Evolutionary conservation across 2,113 vertebrate genomes (phyloP).

Genomic region (Catharus fuscescens): DNA sequence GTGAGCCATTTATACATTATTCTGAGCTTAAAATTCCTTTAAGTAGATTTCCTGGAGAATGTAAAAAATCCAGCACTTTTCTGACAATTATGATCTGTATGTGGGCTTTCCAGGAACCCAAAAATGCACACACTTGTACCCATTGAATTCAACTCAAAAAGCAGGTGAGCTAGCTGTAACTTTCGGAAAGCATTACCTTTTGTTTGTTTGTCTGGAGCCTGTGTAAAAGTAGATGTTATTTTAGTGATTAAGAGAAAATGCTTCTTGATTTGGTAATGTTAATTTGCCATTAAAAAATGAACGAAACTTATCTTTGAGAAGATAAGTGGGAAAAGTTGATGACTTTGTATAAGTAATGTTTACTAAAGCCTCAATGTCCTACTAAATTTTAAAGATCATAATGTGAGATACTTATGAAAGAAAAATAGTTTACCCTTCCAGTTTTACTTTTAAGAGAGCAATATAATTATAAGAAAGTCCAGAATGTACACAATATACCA

Average conservation of each 20-base stretch:
- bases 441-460: background rate
- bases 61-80: background rate
- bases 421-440: background rate
- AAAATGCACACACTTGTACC: background rate
- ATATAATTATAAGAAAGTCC: background rate
- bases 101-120: background rate
- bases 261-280: background rate
- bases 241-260: background rate
- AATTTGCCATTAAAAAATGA: background rate
- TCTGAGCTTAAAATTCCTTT: background rate
- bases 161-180: background rate
- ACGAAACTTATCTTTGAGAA: background rate
- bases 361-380: background rate
- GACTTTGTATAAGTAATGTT: background rate
- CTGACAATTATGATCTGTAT: background rate
- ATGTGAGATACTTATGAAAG: background rate
- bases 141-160: background rate
- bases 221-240: background rate
- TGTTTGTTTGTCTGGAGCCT: background rate
- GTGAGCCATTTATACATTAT: background rate
- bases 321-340: background rate
- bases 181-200: background rate
- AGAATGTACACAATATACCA: rapidly evolving
- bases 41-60: background rate
- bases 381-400: background rate